Evolutionary conservation across 2,113 vertebrate genomes (phyloP).

Genomic region (Taxidea taxus): DNA sequence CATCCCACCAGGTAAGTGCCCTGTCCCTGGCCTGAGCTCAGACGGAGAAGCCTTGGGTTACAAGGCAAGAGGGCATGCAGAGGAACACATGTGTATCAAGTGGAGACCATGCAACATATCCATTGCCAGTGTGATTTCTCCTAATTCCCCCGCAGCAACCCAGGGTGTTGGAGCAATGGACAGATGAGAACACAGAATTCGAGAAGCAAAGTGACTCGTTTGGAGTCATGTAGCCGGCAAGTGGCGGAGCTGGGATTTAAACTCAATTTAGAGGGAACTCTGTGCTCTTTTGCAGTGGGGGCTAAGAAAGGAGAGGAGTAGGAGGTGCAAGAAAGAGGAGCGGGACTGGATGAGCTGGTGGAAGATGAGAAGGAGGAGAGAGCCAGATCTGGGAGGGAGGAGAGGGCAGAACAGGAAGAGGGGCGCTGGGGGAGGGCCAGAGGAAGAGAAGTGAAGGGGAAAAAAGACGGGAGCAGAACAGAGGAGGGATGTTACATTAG

Average conservation of each 20-base stretch:
- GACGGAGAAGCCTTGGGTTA: not conserved
- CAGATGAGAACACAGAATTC: not conserved
- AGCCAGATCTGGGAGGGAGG: not conserved
- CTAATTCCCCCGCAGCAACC: not conserved
- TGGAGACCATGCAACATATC: not conserved
- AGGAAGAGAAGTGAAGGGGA: not conserved
- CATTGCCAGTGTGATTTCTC: not conserved
- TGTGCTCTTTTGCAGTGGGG: not conserved
- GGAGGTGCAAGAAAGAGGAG: not conserved
- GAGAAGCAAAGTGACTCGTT: not conserved
- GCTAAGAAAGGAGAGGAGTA: not conserved
- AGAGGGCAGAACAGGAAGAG: not conserved
- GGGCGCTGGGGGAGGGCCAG: not conserved
- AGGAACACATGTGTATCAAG: not conserved
- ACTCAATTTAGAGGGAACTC: not conserved
- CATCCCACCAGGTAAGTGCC: not conserved
- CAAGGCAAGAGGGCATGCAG: no score
- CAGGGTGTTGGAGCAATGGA: no score
- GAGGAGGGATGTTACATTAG: fast-evolving
- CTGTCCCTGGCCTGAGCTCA: not conserved
- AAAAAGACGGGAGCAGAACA: not conserved
- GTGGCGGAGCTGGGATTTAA: not conserved
- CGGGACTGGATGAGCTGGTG: not conserved
- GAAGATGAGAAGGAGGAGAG: not conserved
- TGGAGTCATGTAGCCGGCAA: not conserved